Evolutionary conservation across 2,888 invertebrate genomes (phyloP), one percentile per base, ranked within the genome.

Genomic region (Lasioglossum villosulum): DNA sequence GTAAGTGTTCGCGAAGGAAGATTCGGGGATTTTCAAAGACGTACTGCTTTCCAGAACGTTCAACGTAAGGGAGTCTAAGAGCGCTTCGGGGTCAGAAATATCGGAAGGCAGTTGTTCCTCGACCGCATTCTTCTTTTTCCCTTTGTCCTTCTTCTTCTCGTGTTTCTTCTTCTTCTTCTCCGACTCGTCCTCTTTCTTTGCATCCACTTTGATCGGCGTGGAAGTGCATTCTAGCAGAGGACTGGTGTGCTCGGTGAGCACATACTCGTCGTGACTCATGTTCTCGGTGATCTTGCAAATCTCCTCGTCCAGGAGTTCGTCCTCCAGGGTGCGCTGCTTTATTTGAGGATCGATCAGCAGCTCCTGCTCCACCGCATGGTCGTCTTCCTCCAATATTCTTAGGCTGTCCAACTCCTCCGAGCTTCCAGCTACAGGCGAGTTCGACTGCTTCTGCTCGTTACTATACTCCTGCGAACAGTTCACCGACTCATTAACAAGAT

Each of bases 271-370:
- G 72, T 95, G 95, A 0, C 94, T 94, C 95, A 95, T 95, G 39
- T 95, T 95, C 52, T 95, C 95, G 0, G 95, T 95, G 48, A 95
- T 95, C 78, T 95, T 95, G 72, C 95, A 95, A 34, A 95, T 95
- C 74, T 95, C 95, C 68, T 95, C 95, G 75, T 95, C 95, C 12
- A 95, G 83, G 56, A 95, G 89, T 48, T 95, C 93, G 48, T 95
- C 95, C 81, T 95, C 95, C 6, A 94, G 80, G 42, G 91, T 91
- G 37, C 93, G 93, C 5, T 92, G 91, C 12, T 86, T 87, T 12
- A 83, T 75, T 6, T 78, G 59, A 0, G 83, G 23, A 78, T 89
- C 79, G 0, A 76, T 83, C 39, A 86, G 19, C 2, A 84, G 68
- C n/a, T 77, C 80, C 27, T 78, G 59, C 1, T 83, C 75, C 8